Evolutionary conservation across 2,797 vertebrate genomes (phyloP).

Genomic region (Morelia viridis): DNA sequence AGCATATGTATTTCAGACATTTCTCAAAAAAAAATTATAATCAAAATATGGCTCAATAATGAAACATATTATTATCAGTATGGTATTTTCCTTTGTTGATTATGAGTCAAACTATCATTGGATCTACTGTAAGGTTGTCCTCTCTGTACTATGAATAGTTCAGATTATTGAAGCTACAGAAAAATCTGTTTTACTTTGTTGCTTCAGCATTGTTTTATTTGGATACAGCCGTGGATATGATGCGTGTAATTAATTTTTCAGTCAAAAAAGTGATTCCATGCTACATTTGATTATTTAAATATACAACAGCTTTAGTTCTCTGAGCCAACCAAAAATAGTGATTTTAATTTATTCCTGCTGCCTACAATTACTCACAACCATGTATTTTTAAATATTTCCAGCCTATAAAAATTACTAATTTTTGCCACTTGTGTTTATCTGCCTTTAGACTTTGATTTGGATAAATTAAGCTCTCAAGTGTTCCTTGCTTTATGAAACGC

Average conservation of each 20-base stretch:
- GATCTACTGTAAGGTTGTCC: conserved; percentile 23
- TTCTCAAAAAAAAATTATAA: conserved; percentile 44
- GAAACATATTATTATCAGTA: conserved; percentile 13
- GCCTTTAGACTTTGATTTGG: conserved; percentile 89
- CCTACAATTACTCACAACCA: conserved; percentile 82
- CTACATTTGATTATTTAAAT: conserved; percentile 77
- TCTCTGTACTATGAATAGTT: conserved; percentile 43
- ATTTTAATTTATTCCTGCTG: conserved; percentile 85
- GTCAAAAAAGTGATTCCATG: conserved; percentile 71
- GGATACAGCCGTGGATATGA: conserved; percentile 71
- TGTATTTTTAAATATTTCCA: conserved; percentile 88
- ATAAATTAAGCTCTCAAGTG: conserved; percentile 91
- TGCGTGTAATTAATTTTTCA: conserved; percentile 74
- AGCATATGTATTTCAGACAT: conserved; percentile 1
- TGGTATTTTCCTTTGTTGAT: conserved; percentile 27
- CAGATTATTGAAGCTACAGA: conserved; percentile 63
- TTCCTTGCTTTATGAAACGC: conserved; percentile 87
- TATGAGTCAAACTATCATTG: conserved; percentile 20
- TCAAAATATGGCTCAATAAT: not conserved
- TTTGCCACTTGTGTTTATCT: conserved; percentile 89
- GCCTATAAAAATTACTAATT: conserved; percentile 88
- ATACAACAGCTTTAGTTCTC: conserved; percentile 75
- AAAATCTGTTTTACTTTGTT: conserved; percentile 10
- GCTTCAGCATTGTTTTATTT: conserved; percentile 66
- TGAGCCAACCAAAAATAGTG: conserved; percentile 78